These are phyloP conservation scores for Jordanella pulchra DNA, from an alignment of 2,797 vertebrate genomes.

Conservation along the genomic window DNA sequence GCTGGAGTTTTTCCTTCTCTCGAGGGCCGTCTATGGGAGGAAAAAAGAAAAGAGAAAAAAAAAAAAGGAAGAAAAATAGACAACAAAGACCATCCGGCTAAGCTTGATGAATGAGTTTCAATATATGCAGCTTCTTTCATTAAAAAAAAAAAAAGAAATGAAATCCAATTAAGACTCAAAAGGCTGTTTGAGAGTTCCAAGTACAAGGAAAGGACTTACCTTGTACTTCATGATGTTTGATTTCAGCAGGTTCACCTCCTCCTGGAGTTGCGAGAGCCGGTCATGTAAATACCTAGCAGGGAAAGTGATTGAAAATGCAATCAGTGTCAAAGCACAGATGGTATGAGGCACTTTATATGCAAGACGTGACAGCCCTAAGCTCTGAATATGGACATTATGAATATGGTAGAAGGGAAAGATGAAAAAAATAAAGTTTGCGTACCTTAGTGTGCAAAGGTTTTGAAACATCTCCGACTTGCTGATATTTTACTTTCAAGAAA, in stretches of 20 bases:
- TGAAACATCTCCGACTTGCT: not conserved
- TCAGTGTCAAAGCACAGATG: not conserved
- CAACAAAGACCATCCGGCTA: not conserved
- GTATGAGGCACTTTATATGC: not conserved
- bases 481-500: not conserved
- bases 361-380: not conserved
- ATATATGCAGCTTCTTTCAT: constrained; percentile 4
- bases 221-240: constrained; percentile 96
- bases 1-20: constrained; percentile 91
- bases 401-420: not conserved
- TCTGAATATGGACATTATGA: constrained; percentile 2
- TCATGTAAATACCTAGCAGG: constrained; percentile 91
- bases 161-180: not conserved
- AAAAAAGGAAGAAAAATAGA: not conserved
- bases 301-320: constrained; percentile 14
- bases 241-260: constrained; percentile 94
- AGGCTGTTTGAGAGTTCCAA: not conserved
- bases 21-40: constrained; percentile 86
- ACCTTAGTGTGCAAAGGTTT: not conserved
- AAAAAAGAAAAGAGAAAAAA: not conserved
- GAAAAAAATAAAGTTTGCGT: not conserved
- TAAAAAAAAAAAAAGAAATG: not conserved
- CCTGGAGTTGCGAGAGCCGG: constrained; percentile 92
- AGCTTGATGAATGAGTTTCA: constrained; percentile 7
- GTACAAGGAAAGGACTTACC: constrained; percentile 70